A percentile compares a stretch with the other conserved stretches of the same genome.
Evolutionary conservation across 2,113 vertebrate genomes (phyloP).

Genomic region (Alosa alosa): DNA sequence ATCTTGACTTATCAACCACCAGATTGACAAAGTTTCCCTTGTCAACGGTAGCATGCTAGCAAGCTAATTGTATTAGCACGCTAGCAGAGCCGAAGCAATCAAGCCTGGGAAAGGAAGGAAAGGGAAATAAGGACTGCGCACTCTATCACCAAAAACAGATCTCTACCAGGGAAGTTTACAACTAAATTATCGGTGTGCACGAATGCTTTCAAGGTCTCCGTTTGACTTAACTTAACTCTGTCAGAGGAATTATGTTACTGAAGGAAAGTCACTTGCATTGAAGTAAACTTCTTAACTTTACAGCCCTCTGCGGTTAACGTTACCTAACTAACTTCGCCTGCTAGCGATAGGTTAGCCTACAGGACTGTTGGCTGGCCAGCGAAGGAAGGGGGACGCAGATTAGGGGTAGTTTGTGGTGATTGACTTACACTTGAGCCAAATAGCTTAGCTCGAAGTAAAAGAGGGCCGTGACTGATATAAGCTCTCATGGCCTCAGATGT

Average conservation of each 20-base stretch:
- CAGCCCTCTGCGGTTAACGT: background rate
- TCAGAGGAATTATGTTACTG: background rate
- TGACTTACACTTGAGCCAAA: background rate
- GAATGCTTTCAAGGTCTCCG: background rate
- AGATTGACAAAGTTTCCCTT: constrained; percentile 12
- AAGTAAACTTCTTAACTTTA: background rate
- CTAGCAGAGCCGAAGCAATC: constrained; percentile 12
- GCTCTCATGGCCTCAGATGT: constrained; percentile 67
- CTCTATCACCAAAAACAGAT: constrained; percentile 40
- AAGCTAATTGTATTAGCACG: constrained; percentile 11
- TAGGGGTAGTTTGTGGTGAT: constrained; percentile 17
- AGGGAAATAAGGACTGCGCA: constrained; percentile 49
- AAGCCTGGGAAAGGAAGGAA: constrained; percentile 51
- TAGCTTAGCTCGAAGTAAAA: constrained; percentile 4
- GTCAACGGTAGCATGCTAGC: constrained; percentile 24
- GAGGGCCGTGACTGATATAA: constrained; percentile 17
- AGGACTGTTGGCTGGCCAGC: background rate
- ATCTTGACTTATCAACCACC: background rate
- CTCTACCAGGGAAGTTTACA: background rate
- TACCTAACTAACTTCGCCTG: constrained; percentile 7
- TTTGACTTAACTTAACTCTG: background rate
- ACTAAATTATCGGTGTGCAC: background rate
- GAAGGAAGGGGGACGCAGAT: constrained; percentile 18
- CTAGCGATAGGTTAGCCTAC: background rate
- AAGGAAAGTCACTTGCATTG: background rate